These are phyloP conservation scores for Melanotaenia pygmaea DNA, from an alignment of 2,797 vertebrate genomes.

Conservation along the genomic window DNA sequence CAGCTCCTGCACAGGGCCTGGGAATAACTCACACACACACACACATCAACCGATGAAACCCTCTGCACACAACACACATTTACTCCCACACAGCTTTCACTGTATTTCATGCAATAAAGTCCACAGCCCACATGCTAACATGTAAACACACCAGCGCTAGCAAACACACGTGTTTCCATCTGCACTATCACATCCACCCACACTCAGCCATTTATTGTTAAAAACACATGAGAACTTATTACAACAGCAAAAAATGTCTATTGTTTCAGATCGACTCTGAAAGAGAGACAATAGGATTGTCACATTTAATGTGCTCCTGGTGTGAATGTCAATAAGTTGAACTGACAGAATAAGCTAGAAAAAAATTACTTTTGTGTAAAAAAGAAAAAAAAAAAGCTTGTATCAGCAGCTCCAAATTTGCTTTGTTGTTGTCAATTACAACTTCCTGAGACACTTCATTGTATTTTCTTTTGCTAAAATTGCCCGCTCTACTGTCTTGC, in stretches of 20 bases:
- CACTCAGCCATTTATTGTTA: conserved; percentile 52
- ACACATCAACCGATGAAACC: conserved; percentile 39
- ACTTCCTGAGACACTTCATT: conserved; percentile 77
- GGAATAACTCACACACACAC: conserved; percentile 72
- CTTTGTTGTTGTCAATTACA: conserved; percentile 84
- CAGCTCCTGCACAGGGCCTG: conserved; percentile 81
- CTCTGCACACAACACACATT: conserved; percentile 58
- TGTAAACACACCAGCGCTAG: conserved; percentile 70
- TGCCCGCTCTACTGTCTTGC: conserved; percentile 69
- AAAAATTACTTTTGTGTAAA: conserved; percentile 70
- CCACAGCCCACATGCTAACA: conserved; percentile 74
- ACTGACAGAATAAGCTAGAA: conserved; percentile 73
- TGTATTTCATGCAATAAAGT: conserved; percentile 65
- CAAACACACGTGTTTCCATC: conserved; percentile 69
- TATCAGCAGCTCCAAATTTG: conserved; percentile 80
- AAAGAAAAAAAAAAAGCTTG: conserved; percentile 61
- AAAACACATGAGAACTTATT: conserved; percentile 66
- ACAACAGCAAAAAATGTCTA: conserved; percentile 52
- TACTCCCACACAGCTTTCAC: conserved; percentile 58
- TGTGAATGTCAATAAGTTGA: conserved; percentile 80
- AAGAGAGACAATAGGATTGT: conserved; percentile 73
- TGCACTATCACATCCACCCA: conserved; percentile 57
- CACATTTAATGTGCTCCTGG: conserved; percentile 74
- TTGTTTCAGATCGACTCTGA: conserved; percentile 64
- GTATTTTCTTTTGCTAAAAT: conserved; percentile 72